Evolutionary conservation across 2,113 vertebrate species (phyloP), one percentile per base, ranked within the genome.

Genomic region (Athene cunicularia): DNA sequence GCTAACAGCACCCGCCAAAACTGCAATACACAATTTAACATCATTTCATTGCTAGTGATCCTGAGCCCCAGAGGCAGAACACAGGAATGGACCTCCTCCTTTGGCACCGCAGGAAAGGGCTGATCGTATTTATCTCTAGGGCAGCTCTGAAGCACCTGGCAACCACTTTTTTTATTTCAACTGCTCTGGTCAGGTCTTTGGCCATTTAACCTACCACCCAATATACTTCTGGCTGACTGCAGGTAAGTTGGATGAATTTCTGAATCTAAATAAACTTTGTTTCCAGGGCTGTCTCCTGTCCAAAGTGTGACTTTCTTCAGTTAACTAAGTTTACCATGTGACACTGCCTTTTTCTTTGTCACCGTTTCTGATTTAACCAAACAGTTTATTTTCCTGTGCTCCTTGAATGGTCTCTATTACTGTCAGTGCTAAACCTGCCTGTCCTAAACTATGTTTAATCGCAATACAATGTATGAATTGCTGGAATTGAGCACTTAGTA

Each of bases 1-100:
- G 1, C 4, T 2, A 73, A 82, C 0, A 5, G 70, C 53, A 55
- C 37, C 35, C 1, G 1, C 23, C 19, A 68, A 53, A 88, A 52
- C 21, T 26, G 12, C 55, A 56, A 39, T 18, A 66, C 47, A 27
- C 18, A 27, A 43, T 12, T 62, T 24, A n/a, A 30, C 7, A 39
- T 62, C 86, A 9, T 15, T 11, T 23, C 18, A 7, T 5, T 23
- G 7, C 9, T 5, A 26, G 41, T 35, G 58, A 62, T 55, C 17
- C 64, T 6, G 26, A 32, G 59, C 14, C 43, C 32, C 85, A 37
- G 72, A 53, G 59, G 41, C 63, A 80, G 66, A 67, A 21, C 37
- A 8, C 0, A 7, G 79, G 17, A 58, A 63, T 2, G 4, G 43
- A 33, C 43, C 59, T 73, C 41, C 24, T 66, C 22, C 86, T 66